A percentile compares a stretch with the other conserved stretches of the same genome.
Conservation (phyloP, 2,113 vertebrate genomes). For the Microcebus murinus region DNA sequence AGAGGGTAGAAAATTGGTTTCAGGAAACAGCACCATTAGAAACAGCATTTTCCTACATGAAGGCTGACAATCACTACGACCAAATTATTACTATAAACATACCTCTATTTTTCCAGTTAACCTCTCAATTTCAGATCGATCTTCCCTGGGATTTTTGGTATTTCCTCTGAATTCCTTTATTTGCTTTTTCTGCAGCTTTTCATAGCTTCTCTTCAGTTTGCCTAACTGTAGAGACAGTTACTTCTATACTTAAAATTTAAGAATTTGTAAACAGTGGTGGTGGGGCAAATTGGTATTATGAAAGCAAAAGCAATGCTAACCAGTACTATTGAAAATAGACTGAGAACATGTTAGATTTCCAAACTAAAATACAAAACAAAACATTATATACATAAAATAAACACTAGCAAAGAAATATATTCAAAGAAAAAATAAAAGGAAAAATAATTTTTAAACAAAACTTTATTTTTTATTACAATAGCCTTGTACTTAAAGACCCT, state of each 20-base stretch:
- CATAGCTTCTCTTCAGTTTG: constrained; percentile 93
- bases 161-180: constrained; percentile 86
- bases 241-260: constrained; percentile 67
- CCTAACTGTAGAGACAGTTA: constrained; percentile 87
- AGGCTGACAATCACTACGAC: neutral
- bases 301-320: constrained; percentile 44
- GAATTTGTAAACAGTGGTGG: constrained; percentile 41
- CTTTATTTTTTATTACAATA: constrained; percentile 14
- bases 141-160: constrained; percentile 82
- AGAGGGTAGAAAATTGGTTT: neutral
- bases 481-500: neutral
- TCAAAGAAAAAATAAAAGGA: constrained; percentile 2
- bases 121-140: constrained; percentile 86
- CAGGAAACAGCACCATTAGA: neutral
- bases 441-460: constrained; percentile 3
- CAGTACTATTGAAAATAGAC: neutral
- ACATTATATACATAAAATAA: constrained; percentile 16
- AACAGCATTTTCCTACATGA: constrained; percentile 22
- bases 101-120: constrained; percentile 91
- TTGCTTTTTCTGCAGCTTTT: constrained; percentile 93
- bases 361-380: constrained; percentile 48
- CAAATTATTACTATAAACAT: constrained; percentile 49
- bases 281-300: constrained; percentile 6
- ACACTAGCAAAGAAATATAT: neutral
- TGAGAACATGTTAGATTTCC: neutral